Base-by-base conservation (phyloP, 2,888 invertebrate genomes). In the Napeogenes inachia region DNA sequence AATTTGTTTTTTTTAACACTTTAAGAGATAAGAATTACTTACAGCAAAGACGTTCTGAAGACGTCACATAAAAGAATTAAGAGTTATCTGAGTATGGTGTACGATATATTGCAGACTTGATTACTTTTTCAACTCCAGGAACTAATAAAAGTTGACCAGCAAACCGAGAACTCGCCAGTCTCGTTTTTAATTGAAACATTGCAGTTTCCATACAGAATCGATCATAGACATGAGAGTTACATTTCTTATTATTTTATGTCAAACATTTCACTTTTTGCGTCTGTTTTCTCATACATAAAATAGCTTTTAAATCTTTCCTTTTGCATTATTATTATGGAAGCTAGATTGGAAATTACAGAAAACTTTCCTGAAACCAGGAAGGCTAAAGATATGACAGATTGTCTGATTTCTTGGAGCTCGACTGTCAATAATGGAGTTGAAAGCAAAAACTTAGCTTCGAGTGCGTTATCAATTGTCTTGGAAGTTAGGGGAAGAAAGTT, bases 71-170 rank as follows among this genome's bases (percentile, higher is more conserved):
- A 79, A 84, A 84, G 83, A 87, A 85, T 86, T 84, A 84, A 81
- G 79, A 82, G 82, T 84, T 83, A 79, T 79, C 80, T 76, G 73
- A 82, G 79, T 77, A 81, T 76, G 79, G 73, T 74, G 73, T 69
- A 74, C 79, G 81, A 87, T 85, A 82, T 82, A 86, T 85, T 75
- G 82, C 72, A 74, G 73, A 77, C 82, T 87, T 84, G 83, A 87
- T 87, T 85, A 87, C 84, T 86, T 86, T 85, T 82, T 80, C 82
- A 79, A 78, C 81, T 84, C 73, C 67, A 73, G 67, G 74, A 85
- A 85, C 80, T 85, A 87, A 88, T 89, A 87, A 84, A 87, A 87
- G 78, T 87, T 86, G 83, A 81, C 83, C 84, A 85, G 80, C 78
- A 77, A 75, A 79, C 80, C 77, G 80, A 75, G 73, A 79, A 79